These are phyloP conservation scores for Hydrotaea cyrtoneurina DNA, from an alignment of 2,888 invertebrate genomes.

Conservation along the genomic window DNA sequence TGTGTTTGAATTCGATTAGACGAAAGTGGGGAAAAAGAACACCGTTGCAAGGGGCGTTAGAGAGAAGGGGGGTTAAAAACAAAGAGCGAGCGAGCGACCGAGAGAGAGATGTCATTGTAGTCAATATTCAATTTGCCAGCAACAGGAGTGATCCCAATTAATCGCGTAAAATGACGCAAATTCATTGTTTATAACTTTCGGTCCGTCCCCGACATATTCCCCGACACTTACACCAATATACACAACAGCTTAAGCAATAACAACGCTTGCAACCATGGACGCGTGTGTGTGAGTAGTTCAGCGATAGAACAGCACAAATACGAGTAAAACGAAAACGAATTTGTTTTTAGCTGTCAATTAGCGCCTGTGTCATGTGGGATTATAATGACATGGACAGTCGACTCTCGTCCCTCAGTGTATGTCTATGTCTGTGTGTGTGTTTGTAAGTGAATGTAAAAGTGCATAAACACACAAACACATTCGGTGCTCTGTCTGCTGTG, in stretches of 20 bases:
- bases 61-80: not conserved
- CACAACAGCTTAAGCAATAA: constrained; percentile 27
- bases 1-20: too few species aligned
- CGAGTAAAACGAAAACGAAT: constrained; percentile 34
- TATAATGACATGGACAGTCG: constrained; percentile 56
- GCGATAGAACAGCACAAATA: constrained; percentile 32
- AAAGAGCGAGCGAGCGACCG: too few species aligned
- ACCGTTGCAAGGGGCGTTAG: too few species aligned
- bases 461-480: not conserved
- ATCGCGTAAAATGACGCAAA: constrained; percentile 64
- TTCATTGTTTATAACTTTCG: constrained; percentile 46
- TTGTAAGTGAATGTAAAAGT: not conserved
- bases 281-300: not conserved
- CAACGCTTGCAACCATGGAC: constrained; percentile 18
- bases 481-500: not conserved
- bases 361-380: constrained; percentile 63
- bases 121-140: constrained; percentile 66
- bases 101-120: not conserved
- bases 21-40: too few species aligned
- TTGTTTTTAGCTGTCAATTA: constrained; percentile 64
- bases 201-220: not conserved
- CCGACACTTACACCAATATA: not conserved
- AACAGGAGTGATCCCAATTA: constrained; percentile 66
- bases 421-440: not conserved
- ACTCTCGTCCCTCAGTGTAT: not conserved